These are phyloP conservation scores for Corella eumyota DNA, from an alignment of 23 tunicate genomes.

Conservation along the genomic window DNA sequence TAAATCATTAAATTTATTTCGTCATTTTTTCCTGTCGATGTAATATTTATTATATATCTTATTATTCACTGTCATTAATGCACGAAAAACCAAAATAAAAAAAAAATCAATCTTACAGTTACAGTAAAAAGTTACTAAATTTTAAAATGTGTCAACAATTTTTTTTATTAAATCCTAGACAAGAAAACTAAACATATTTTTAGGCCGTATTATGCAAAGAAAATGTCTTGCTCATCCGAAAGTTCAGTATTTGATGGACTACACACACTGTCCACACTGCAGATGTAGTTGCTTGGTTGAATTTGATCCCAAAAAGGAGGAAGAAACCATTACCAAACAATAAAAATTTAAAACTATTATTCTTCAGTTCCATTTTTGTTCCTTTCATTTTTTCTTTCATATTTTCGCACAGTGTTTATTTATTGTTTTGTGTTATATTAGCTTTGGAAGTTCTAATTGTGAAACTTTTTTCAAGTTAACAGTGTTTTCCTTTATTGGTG, in stretches of 20 bases:
- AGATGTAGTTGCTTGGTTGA: slow-evolving; percentile 11
- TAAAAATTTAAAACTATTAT: no score
- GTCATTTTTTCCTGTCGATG: no score
- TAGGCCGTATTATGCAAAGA: slow-evolving; percentile 23
- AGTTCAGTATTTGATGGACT: slow-evolving; percentile 57
- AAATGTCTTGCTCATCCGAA: slow-evolving; percentile 49
- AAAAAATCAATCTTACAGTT: no score
- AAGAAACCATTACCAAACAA: neutral
- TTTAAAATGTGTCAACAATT: no score
- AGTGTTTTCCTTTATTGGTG: no score
- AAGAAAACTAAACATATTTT: slow-evolving; percentile 5
- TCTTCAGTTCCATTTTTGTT: no score
- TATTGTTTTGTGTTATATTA: neutral
- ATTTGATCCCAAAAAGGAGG: neutral
- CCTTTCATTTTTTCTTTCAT: neutral
- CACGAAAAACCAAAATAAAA: no score
- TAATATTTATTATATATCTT: no score
- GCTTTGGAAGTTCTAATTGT: neutral
- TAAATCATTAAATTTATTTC: no score
- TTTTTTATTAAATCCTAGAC: no score
- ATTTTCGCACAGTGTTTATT: neutral
- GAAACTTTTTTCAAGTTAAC: slow-evolving; percentile 1
- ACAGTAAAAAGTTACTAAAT: no score
- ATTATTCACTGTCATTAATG: no score
- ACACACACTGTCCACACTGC: slow-evolving; percentile 34